Base-by-base conservation (phyloP, 2,888 invertebrate species). In the Petrolisthes cinctipes region DNA sequence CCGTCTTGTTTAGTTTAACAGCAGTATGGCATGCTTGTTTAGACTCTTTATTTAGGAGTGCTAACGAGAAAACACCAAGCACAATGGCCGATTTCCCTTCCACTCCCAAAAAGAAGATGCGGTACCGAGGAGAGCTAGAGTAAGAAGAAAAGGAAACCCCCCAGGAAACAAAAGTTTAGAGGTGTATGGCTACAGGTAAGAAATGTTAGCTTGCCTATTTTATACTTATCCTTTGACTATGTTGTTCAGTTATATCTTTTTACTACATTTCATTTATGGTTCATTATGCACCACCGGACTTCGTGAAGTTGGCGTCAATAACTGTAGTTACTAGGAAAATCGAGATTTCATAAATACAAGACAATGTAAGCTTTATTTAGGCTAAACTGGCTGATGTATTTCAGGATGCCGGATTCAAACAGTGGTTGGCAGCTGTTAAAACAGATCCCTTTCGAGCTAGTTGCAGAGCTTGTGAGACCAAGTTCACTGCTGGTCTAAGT, bases 81-180 rank as follows among this genome's bases (percentile, higher is more conserved):
- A 20, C 9, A 1, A 80, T 54, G 80, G 56, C 17, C 11, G 80
- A 54, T 56, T 54, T 17, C 53, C 80, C 57, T 80, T 80, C 80
- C 9, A 80, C 80, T n/a, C 80, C 56, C 20, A 54, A 5, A 57
- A 80, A 80, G 57, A 80, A 80, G 53, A 80, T 56, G 11, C 80
- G 54, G 57, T 80, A 17, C 20, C 80, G 80, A 3, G 68, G 68
- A 23, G 82, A 82, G 68, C 66, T 82, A 57, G 57, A 56, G 5
- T 66, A 66, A 82, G 82, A 82, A 82, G 82, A 82, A 37, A 37
- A 37, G 61, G 66, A 5, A 82, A 23, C n/a, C 37, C 5, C 66
- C 20, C 82, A 82, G 82, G 82, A 66, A 82, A 37, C 82, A 51
- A 66, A 82, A 82, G 57, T 82, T 82, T 61, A 82, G 82, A 57